These are phyloP conservation scores for Drosophila baimaii DNA, from an alignment of 1,140 invertebrate genomes.

Conservation along the genomic window DNA sequence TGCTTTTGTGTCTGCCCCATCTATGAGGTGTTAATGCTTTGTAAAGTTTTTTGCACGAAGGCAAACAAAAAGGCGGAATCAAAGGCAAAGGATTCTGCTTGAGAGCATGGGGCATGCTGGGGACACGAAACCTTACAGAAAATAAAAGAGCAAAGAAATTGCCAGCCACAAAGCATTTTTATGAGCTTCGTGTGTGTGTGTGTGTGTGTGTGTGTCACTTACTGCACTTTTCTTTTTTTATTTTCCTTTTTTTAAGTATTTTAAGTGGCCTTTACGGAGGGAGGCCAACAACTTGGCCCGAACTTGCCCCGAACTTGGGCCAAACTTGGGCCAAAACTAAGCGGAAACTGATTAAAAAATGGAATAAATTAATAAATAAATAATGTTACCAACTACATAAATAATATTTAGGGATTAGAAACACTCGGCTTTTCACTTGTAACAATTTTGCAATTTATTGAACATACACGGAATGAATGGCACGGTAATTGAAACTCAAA, in stretches of 20 bases:
- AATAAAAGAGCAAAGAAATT: conserved; percentile 49
- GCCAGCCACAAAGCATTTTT: conserved; percentile 78
- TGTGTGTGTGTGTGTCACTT: conserved; percentile 21
- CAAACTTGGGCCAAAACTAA: not conserved
- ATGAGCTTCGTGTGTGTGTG: conserved; percentile 62
- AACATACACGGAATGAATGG: not conserved
- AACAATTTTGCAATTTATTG: conserved; percentile 1
- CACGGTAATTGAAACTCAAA: not conserved
- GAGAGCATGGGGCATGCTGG: conserved; percentile 6
- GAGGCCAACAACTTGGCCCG: conserved; percentile 45
- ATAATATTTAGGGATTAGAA: too few relatives aligned
- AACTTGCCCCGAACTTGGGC: not conserved
- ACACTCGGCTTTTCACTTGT: not conserved
- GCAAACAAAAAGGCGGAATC: conserved; percentile 18
- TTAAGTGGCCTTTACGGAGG: conserved; percentile 71
- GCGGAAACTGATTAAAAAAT: not conserved
- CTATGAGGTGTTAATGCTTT: conserved; percentile 78
- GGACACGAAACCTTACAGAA: conserved; percentile 51
- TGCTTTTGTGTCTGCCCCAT: conserved; percentile 46
- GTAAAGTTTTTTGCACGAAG: conserved; percentile 59
- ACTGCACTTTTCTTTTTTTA: conserved; percentile 22
- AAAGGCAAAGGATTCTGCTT: conserved; percentile 40
- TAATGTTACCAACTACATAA: not conserved
- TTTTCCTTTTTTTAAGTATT: conserved; percentile 23
- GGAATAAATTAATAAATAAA: too few relatives aligned